Conservation (phyloP, 2,888 invertebrate genomes). For the Troides helena region DNA sequence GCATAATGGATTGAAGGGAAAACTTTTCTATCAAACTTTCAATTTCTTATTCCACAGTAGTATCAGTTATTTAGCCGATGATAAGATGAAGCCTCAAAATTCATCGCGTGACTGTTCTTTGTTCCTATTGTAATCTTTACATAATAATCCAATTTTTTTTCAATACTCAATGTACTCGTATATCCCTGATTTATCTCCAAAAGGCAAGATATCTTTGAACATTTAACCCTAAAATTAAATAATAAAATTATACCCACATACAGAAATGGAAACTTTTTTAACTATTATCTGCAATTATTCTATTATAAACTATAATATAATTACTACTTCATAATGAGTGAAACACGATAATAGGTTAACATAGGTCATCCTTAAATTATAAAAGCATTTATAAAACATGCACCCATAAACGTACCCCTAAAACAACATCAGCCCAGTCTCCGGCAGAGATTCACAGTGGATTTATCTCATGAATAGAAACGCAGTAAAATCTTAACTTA, state of each 20-base stretch:
- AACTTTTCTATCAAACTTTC: not conserved
- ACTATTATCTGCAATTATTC: not conserved
- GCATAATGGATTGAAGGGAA: conserved; percentile 39
- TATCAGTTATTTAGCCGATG: not conserved
- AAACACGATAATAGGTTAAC: not conserved
- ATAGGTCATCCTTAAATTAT: conserved; percentile 7
- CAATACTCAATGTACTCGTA: no score
- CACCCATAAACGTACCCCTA: conserved; percentile 24
- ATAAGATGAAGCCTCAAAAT: not conserved
- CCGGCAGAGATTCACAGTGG: conserved; percentile 54
- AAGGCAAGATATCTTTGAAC: no score
- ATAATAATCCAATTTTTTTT: no score
- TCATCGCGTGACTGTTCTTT: no score
- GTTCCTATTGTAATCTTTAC: no score
- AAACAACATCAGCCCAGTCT: conserved; percentile 34
- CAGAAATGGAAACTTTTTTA: no score
- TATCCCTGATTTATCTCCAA: no score
- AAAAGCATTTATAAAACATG: conserved; percentile 15
- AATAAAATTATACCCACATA: no score
- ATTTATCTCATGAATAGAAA: conserved; percentile 71
- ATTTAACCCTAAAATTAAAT: no score
- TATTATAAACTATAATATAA: not conserved
- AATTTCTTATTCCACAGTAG: conserved; percentile 1
- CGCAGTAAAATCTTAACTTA: conserved; percentile 78
- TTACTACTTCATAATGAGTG: not conserved